phyloP scores from a whole-genome alignment of 2,888 invertebrate genomes.

The Alviniconcha strummeri region DNA sequence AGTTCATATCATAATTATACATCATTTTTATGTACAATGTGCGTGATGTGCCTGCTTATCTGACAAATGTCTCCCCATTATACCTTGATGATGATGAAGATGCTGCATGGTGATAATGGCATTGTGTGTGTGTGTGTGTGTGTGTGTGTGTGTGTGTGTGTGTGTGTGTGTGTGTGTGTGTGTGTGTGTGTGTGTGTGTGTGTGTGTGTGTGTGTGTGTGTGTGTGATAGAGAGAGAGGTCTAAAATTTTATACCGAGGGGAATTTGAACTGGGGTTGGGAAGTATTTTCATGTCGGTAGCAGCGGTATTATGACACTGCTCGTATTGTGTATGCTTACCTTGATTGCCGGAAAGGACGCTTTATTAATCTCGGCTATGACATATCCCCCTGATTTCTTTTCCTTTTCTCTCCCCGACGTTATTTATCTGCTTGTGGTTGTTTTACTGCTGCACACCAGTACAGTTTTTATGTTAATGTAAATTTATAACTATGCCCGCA shows the following conservation, averaged over 20 bases:
- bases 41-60: background rate
- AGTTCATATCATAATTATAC: background rate
- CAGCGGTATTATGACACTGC: background rate
- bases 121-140: background rate
- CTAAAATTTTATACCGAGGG: too few relatives aligned
- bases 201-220: slow-evolving; percentile 16
- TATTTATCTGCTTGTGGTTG: too few relatives aligned
- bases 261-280: background rate
- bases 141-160: background rate
- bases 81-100: too few relatives aligned
- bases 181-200: slow-evolving; percentile 14
- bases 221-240: background rate
- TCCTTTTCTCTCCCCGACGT: background rate
- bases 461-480: too few relatives aligned
- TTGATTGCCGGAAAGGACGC: background rate
- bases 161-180: slow-evolving; percentile 11
- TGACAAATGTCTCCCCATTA: too few relatives aligned
- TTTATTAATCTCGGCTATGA: background rate
- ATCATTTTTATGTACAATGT: background rate
- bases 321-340: background rate
- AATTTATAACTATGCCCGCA: too few relatives aligned
- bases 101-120: too few relatives aligned
- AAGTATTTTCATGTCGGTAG: background rate
- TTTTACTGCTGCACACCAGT: too few relatives aligned
- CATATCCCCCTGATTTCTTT: background rate